Evolutionary conservation across 2,113 vertebrate species (phyloP).

Genomic region (Syrmaticus mikado): DNA sequence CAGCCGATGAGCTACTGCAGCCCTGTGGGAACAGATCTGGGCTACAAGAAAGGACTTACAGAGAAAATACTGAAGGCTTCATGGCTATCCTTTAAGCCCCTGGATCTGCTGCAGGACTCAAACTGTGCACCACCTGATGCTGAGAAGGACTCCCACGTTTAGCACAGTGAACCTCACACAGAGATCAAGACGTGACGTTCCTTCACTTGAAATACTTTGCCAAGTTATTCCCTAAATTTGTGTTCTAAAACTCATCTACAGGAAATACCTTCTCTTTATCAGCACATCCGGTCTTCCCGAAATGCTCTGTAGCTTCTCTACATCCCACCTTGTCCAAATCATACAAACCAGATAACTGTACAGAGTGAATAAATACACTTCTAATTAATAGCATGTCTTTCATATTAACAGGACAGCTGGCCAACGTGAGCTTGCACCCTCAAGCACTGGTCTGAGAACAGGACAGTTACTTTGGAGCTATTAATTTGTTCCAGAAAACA

Average conservation of each 20-base stretch:
- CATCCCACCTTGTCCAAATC: neutral
- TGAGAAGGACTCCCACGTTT: neutral
- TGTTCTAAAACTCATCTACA: neutral
- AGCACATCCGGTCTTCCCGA: neutral
- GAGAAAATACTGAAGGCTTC: too few relatives aligned
- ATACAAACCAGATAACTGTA: neutral
- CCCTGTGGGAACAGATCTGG: neutral
- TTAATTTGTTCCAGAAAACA: neutral
- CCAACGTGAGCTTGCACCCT: neutral
- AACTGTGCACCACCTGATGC: neutral
- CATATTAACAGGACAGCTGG: neutral
- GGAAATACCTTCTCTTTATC: neutral
- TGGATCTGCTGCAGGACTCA: neutral
- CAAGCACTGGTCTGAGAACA: neutral
- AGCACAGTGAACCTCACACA: neutral
- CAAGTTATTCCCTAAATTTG: neutral
- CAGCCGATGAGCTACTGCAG: neutral
- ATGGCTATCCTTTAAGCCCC: neutral
- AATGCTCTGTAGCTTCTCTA: neutral
- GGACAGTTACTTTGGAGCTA: neutral
- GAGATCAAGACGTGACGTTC: neutral
- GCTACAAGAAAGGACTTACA: neutral
- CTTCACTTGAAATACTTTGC: neutral
- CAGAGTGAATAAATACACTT: neutral
- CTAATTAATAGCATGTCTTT: conserved; percentile 21